A percentile compares a stretch with the other conserved stretches of the same genome.
phyloP scores from a whole-genome alignment of 2,888 invertebrate genomes.

The Agonopterix subpropinquella region DNA sequence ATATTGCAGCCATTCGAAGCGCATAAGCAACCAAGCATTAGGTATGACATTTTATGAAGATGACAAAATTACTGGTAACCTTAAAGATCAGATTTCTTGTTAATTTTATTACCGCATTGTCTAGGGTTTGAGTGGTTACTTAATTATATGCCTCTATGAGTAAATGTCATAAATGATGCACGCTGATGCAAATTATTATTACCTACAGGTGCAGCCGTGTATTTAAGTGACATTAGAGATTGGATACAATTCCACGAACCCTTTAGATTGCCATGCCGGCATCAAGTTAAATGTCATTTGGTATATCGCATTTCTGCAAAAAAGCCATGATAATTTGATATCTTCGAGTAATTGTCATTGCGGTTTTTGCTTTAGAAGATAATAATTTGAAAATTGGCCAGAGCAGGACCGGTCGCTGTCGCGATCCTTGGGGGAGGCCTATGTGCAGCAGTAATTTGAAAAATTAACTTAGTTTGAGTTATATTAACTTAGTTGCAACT shows the following conservation, averaged over 20 bases:
- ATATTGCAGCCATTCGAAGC: neutral
- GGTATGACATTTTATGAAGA: slow-evolving; percentile 3
- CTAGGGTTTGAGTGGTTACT: slow-evolving; percentile 21
- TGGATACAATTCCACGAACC: neutral
- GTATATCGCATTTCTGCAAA: neutral
- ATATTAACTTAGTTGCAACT: no score
- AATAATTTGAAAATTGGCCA: no score
- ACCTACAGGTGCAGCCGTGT: slow-evolving; percentile 11
- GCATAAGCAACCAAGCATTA: neutral
- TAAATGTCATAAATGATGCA: slow-evolving; percentile 33
- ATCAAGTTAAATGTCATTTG: slow-evolving; percentile 1
- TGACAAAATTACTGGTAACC: slow-evolving; percentile 26
- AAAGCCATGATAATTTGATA: no score
- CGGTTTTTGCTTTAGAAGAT: no score
- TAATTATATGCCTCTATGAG: slow-evolving; percentile 28
- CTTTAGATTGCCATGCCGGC: neutral
- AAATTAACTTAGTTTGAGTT: no score
- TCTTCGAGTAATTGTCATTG: no score
- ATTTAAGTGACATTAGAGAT: slow-evolving; percentile 1
- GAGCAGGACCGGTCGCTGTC: no score
- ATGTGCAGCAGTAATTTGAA: no score
- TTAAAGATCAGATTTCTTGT: slow-evolving; percentile 25
- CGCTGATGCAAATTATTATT: slow-evolving; percentile 22
- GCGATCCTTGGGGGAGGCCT: no score
- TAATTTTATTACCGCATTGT: slow-evolving; percentile 35